Base-by-base conservation (phyloP, 2,797 vertebrate species). In the Sebastes goodei region DNA sequence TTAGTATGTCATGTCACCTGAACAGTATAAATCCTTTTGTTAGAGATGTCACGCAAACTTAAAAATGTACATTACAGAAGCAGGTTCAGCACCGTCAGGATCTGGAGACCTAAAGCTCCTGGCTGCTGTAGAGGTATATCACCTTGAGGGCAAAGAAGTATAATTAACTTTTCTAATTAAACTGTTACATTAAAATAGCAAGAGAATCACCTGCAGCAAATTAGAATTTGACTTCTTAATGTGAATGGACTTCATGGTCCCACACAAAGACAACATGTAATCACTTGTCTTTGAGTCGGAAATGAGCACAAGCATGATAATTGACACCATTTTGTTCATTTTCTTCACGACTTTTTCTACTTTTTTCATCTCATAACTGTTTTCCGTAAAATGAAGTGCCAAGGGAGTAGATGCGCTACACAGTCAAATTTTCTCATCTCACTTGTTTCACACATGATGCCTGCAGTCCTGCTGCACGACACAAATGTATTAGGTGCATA, bases 91-190 rank as follows among this genome's bases (percentile, higher is more conserved):
- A 15, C 59, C 69, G 10, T 80, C 21, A 68, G 33, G 66, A 82
- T 70, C 21, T 6, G 10, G 15, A 60, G 29, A 73, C n/a, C 32
- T 68, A 21, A 66, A 78, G 46, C 49, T 82, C 42, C 42, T 10
- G 64, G 64, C 80, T 27, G 46, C 81, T 27, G 53, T 52, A 57
- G 11, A 62, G 14, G 25, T 59, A 23, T 27, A 30, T 78, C 76
- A 62, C 82, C 86, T 82, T 12, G 5, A 82, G 87, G 88, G 78
- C 33, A 42, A 72, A 81, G 10, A 64, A 38, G 15, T 72, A 72
- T 86, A 89, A 93, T 89, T 89, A 92, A 90, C 75, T 85, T 90
- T 88, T 86, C 66, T 83, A 88, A 93, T 93, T 91, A 91, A 74
- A 74, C 56, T 69, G 72, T 86, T 74, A 61, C 86, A 86, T 84